Percentiles rank a stretch among this genome's conserved stretches.
Conservation (phyloP, 2,797 vertebrate genomes). For the Alouatta caraya region DNA sequence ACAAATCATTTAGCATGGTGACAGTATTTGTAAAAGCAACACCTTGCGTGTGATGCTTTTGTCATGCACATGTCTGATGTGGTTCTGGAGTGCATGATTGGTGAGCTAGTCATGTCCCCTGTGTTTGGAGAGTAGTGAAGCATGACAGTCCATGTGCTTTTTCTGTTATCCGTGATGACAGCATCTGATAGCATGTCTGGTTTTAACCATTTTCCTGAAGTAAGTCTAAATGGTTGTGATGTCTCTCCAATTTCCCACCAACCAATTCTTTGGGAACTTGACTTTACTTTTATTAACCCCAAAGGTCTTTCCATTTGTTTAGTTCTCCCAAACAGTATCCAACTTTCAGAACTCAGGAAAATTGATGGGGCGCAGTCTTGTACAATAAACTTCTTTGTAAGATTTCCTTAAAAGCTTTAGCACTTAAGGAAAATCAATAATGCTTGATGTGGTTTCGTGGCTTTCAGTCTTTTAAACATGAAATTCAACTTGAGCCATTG, state of each 20-base stretch:
- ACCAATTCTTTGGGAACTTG: constrained; percentile 72
- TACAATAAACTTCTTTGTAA: constrained; percentile 65
- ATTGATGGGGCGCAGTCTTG: constrained; percentile 72
- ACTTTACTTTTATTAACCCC: constrained; percentile 79
- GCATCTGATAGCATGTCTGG: constrained; percentile 51
- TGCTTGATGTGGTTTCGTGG: constrained; percentile 72
- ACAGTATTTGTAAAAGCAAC: constrained; percentile 76
- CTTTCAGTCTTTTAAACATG: constrained; percentile 72
- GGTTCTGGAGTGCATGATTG: constrained; percentile 51
- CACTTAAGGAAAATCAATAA: constrained; percentile 86
- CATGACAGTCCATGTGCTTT: constrained; percentile 46
- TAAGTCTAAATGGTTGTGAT: constrained; percentile 62
- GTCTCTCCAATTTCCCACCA: constrained; percentile 72
- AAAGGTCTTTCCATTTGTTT: constrained; percentile 77
- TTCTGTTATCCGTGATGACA: constrained; percentile 59
- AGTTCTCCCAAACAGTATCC: constrained; percentile 69
- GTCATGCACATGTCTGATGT: constrained; percentile 53
- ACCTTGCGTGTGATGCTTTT: constrained; percentile 40
- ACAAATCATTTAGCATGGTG: constrained; percentile 71
- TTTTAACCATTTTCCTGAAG: constrained; percentile 48
- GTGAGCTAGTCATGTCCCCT: background rate
- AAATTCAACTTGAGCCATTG: constrained; percentile 77
- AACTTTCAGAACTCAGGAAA: constrained; percentile 75
- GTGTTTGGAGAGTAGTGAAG: constrained; percentile 66
- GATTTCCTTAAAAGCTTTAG: constrained; percentile 82